Base-by-base conservation (phyloP, 2,888 invertebrate species). In the Epirrita christyi region DNA sequence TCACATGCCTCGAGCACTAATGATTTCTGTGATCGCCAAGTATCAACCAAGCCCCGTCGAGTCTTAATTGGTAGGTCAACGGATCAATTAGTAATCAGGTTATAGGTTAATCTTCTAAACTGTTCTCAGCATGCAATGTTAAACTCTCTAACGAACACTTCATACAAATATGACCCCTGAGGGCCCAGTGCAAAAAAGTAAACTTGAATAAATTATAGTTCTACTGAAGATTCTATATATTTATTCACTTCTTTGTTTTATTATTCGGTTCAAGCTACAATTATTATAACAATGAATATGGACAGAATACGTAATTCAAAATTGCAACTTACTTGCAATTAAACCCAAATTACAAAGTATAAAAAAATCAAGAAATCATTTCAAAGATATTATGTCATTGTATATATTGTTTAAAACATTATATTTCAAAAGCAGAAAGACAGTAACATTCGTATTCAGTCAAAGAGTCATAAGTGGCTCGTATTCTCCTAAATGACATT, bases 401-500 rank as follows among this genome's bases (percentile, higher is more conserved):
- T n/a, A n/a, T n/a, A n/a, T n/a, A n/a, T n/a, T n/a, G n/a, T 49
- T 53, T 37, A 45, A 21, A 51, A 36, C 36, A 38, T 29, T n/a
- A 46, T 41, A 32, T 15, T 49, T 37, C 46, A 6, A 9, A 44
- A 34, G 41, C 42, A 32, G 37, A 46, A 50, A 57, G 45, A 48
- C 56, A 42, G 44, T 29, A 59, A 59, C 56, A 59, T 63, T 49
- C 58, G 48, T 64, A 59, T 59, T 54, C 60, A 61, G 50, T 55
- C 66, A 54, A 47, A 53, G 61, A 59, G 53, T 63, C 59, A 63
- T 59, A 69, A 61, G 62, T 59, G 54, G 63, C 61, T 49, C 59
- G 58, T 58, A 58, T 48, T 48, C 53, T 53, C 48, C 61, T 65
- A 67, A 68, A 65, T 65, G 65, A 65, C 65, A 68, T 67, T 68